These are phyloP conservation scores for Dasyprocta punctata DNA, from an alignment of 2,113 vertebrate genomes.

Conservation along the genomic window DNA sequence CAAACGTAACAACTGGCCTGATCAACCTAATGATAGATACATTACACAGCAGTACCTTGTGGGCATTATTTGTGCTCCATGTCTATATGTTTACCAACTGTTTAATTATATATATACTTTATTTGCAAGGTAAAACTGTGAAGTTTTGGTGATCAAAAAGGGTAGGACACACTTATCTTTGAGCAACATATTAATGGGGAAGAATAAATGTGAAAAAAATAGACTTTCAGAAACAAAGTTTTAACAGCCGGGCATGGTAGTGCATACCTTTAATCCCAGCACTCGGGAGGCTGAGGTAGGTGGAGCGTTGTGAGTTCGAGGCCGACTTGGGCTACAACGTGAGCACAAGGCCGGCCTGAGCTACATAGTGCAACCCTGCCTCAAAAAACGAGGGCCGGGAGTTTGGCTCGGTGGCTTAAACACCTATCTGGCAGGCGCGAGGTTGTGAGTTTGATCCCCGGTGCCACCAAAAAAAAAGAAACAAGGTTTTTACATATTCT, in stretches of 20 bases:
- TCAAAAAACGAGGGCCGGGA: no score
- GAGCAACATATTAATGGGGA: slow-evolving; percentile 25
- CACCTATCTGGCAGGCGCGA: no score
- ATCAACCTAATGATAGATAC: slow-evolving; percentile 93
- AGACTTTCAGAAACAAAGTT: neutral
- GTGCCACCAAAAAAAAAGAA: no score
- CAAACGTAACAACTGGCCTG: slow-evolving; percentile 94
- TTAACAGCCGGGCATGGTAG: neutral
- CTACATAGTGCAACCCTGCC: no score
- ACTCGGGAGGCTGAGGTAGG: neutral
- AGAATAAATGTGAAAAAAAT: slow-evolving; percentile 47
- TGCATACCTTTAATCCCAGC: neutral
- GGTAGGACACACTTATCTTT: neutral
- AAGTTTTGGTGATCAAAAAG: slow-evolving; percentile 92
- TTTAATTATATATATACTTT: slow-evolving; percentile 87
- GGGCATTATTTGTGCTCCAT: slow-evolving; percentile 88
- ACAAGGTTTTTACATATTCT: slow-evolving; percentile 22
- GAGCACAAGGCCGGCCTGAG: no score
- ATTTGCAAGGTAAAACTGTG: slow-evolving; percentile 89
- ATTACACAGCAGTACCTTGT: slow-evolving; percentile 84
- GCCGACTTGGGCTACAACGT: no score
- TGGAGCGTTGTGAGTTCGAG: neutral
- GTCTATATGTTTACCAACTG: slow-evolving; percentile 95
- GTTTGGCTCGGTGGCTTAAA: no score
- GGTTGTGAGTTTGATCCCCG: no score